A percentile compares a stretch with the other conserved stretches of the same genome.
Conservation (phyloP, 2,888 invertebrate genomes). For the Anticlea derivata region DNA sequence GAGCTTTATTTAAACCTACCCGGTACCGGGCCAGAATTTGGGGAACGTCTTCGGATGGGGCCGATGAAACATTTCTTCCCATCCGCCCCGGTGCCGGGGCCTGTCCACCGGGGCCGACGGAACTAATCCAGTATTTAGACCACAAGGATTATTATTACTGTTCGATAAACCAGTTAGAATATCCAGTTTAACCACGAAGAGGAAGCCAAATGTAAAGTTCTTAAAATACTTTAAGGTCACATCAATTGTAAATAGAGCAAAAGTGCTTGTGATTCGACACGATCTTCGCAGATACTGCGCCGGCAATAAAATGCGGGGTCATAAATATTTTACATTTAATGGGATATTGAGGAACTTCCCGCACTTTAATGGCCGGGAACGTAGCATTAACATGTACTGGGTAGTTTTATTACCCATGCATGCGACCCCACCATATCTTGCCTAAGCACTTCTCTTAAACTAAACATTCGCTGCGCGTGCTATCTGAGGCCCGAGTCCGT, state of each 20-base stretch:
- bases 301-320: constrained; percentile 41
- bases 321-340: constrained; percentile 47
- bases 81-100: too few species aligned
- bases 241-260: constrained; percentile 30
- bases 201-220: too few species aligned
- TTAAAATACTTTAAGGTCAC: neutral
- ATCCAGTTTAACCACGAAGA: too few species aligned
- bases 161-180: too few species aligned
- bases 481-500: too few species aligned
- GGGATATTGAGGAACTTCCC: constrained; percentile 38
- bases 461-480: neutral
- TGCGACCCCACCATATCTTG: constrained; percentile 6
- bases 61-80: too few species aligned
- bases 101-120: too few species aligned
- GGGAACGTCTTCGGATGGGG: too few species aligned
- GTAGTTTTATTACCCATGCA: constrained; percentile 21
- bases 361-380: constrained; percentile 28
- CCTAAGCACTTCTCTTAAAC: constrained; percentile 1
- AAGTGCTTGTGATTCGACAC: constrained; percentile 30
- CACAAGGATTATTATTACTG: too few species aligned
- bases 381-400: constrained; percentile 11
- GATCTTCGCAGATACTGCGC: constrained; percentile 38
- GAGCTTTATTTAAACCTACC: too few species aligned
- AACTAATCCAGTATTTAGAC: too few species aligned
- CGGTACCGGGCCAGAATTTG: too few species aligned